A percentile compares a stretch with the other conserved stretches of the same genome.
Conservation (phyloP, 1,140 invertebrate species). For the Brachionus manjavacas region DNA sequence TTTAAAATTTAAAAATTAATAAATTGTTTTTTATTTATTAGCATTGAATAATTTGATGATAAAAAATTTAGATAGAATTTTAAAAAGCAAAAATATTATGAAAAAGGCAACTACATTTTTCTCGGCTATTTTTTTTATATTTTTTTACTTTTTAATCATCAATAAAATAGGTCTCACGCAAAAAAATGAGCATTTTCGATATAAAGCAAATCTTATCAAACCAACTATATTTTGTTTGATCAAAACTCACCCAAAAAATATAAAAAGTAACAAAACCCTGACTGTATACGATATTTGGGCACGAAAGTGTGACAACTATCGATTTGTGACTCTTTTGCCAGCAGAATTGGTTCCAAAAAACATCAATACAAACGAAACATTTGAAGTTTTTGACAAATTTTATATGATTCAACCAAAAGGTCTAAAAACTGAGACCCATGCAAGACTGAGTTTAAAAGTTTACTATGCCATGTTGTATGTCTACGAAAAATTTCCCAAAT, state of each 20-base stretch:
- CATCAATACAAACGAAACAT: background rate
- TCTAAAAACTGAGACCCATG: background rate
- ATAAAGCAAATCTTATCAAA: background rate
- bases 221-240: slow-evolving; percentile 5
- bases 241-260: slow-evolving; percentile 3
- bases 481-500: slow-evolving; percentile 56
- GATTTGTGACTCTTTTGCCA: background rate
- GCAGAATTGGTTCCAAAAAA: background rate
- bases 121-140: too few relatives aligned
- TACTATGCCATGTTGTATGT: slow-evolving; percentile 49
- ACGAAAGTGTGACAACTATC: background rate
- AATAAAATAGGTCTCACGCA: too few relatives aligned
- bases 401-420: slow-evolving; percentile 23
- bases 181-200: too few relatives aligned
- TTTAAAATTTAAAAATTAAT: too few relatives aligned
- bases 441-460: background rate
- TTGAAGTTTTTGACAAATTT: slow-evolving; percentile 2
- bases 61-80: too few relatives aligned
- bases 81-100: too few relatives aligned
- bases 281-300: background rate
- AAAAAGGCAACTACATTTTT: too few relatives aligned
- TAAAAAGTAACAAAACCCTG: background rate
- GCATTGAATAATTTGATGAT: too few relatives aligned
- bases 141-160: too few relatives aligned
- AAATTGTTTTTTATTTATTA: too few relatives aligned